Base-by-base conservation (phyloP, 2,888 invertebrate genomes). In the Scelioninae gen. 1 region DNA sequence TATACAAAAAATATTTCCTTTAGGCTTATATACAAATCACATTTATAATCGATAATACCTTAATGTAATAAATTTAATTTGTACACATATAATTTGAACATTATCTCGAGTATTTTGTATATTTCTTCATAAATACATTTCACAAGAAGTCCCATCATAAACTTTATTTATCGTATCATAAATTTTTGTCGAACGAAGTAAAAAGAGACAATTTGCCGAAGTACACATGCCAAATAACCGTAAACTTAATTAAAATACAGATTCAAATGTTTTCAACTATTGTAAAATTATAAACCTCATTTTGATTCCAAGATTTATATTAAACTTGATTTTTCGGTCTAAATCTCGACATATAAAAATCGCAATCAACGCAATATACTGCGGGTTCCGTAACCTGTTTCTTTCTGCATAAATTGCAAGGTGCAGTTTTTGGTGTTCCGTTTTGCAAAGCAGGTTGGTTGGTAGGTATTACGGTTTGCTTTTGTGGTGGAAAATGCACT, bases 261-360 rank as follows among this genome's bases (percentile, higher is more conserved):
- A 31, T 31, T n/a, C 31, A 31, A 31, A n/a, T 31, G 9, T 15
- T 34, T 38, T 38, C 23, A 58, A 15, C n/a, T 11, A 8, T 34
- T 7, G 29, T n/a, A 60, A 43, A 40, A 43, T 11, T 11, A 8
- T 6, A 8, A 1, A 32, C 23, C n/a, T 38, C 8, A 7, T 65
- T 38, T 23, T n/a, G n/a, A 32, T 16, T 31, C 1, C 7, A 31
- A 34, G 13, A 29, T 71, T 34, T 13, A 63, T 55, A 29, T 75
- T 58, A 65, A 6, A 53, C 83, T 89, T 86, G 94, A 88, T 94
- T 93, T 86, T 94, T 94, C 51, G 95, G 96, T 89, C 96, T 95
- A 92, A 96, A 96, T 89, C 96, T 94, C 83, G 97, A 96, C 96
- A 98, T 96, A 90, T 98, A 98, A 93, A 96, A 97, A 91, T 97